These are phyloP conservation scores for Metalampra italica DNA, from an alignment of 2,888 invertebrate genomes.

Conservation along the genomic window DNA sequence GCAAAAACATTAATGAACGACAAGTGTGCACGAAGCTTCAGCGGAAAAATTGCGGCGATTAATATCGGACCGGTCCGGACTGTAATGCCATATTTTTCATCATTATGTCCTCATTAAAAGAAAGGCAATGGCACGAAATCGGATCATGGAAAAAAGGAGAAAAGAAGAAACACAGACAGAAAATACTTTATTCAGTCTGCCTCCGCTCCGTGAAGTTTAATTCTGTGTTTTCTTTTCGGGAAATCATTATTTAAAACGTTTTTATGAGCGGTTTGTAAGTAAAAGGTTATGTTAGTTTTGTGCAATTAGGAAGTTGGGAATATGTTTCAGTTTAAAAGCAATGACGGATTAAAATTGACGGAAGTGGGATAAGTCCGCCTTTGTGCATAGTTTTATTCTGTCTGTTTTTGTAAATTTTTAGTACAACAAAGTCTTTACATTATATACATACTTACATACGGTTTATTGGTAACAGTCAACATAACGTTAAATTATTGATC, in stretches of 20 bases:
- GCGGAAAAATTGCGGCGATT: conserved; percentile 50
- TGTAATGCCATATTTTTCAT: conserved; percentile 67
- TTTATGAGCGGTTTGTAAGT: no score
- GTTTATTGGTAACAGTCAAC: no score
- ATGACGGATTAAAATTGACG: no score
- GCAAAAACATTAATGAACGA: not conserved
- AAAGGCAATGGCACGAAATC: conserved; percentile 47
- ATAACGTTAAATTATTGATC: no score
- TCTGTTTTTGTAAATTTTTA: no score
- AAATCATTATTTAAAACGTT: not conserved
- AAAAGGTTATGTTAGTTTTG: no score
- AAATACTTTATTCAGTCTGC: conserved; percentile 29
- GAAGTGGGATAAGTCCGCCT: no score
- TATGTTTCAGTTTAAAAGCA: no score
- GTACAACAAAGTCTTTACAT: no score
- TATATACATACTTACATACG: no score
- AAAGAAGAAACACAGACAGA: conserved; percentile 25
- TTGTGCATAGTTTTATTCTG: no score
- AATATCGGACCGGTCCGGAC: conserved; percentile 37
- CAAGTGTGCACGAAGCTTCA: conserved; percentile 4
- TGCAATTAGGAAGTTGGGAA: no score
- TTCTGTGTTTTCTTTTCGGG: conserved; percentile 12
- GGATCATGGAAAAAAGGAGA: conserved; percentile 29
- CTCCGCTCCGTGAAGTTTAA: conserved; percentile 14
- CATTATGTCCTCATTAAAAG: conserved; percentile 66